Evolutionary conservation across 2,797 vertebrate species (phyloP).

Genomic region (Channa striata): DNA sequence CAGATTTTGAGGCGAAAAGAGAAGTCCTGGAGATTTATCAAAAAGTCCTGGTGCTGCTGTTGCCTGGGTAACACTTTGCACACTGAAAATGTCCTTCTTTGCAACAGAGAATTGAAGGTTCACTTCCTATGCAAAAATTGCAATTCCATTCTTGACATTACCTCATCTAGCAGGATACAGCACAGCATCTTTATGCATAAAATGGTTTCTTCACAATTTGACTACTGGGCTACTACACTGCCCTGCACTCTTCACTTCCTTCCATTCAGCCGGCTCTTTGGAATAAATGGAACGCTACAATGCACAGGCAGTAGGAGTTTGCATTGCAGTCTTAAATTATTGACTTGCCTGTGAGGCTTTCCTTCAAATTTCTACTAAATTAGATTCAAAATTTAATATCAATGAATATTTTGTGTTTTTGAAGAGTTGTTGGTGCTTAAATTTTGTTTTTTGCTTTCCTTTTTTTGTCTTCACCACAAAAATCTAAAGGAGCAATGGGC

Average conservation of each 20-base stretch:
- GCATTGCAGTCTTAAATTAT: slow-evolving; percentile 49
- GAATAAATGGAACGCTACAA: slow-evolving; percentile 43
- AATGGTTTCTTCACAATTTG: slow-evolving; percentile 3
- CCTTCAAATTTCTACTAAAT: slow-evolving; percentile 27
- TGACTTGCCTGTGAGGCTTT: slow-evolving; percentile 39
- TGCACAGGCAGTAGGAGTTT: slow-evolving; percentile 36
- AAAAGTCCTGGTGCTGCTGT: slow-evolving; percentile 66
- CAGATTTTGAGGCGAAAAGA: slow-evolving; percentile 13
- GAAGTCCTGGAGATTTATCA: slow-evolving; percentile 32
- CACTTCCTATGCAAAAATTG: slow-evolving; percentile 28
- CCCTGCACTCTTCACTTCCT: slow-evolving; percentile 14
- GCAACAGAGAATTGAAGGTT: slow-evolving; percentile 65
- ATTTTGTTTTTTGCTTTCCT: background rate
- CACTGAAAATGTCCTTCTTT: slow-evolving; percentile 56
- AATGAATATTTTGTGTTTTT: slow-evolving; percentile 45
- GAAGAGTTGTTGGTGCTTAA: background rate
- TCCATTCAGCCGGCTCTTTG: slow-evolving; percentile 23
- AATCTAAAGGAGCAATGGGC: background rate
- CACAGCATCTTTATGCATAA: slow-evolving; percentile 3
- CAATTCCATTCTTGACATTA: slow-evolving; percentile 13
- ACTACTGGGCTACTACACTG: background rate
- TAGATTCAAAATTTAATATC: slow-evolving; percentile 43
- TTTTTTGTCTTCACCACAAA: slow-evolving; percentile 22
- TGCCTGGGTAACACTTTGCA: slow-evolving; percentile 82
- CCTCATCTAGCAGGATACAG: slow-evolving; percentile 18